These are phyloP conservation scores for Chaitophorus viminalis DNA, from an alignment of 2,888 invertebrate genomes.

Conservation along the genomic window DNA sequence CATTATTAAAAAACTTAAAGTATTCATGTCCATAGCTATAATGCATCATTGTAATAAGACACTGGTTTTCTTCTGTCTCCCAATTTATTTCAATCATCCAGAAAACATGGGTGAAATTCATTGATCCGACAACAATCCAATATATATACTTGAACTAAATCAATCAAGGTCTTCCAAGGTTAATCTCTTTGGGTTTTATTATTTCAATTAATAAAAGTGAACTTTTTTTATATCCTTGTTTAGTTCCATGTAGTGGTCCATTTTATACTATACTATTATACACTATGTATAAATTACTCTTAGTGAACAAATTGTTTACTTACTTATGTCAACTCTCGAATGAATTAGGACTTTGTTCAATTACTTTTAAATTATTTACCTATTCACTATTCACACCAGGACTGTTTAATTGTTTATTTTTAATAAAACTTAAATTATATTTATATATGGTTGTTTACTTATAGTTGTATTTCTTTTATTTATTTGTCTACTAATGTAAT, in stretches of 20 bases:
- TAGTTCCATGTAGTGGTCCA: neutral
- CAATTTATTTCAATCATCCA: constrained; percentile 9
- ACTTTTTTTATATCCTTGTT: neutral
- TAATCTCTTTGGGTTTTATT: constrained; percentile 23
- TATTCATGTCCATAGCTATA: neutral
- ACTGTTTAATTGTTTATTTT: too few species aligned
- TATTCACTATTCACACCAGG: too few species aligned
- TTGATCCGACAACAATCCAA: neutral
- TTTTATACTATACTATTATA: too few species aligned
- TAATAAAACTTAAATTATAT: too few species aligned
- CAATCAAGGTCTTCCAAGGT: neutral
- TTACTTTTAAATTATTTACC: too few species aligned
- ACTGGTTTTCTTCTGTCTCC: constrained; percentile 5
- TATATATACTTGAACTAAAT: neutral
- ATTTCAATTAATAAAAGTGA: constrained; percentile 8
- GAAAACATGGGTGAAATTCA: neutral
- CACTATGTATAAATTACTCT: too few species aligned
- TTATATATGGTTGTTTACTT: too few species aligned
- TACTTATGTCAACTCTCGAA: too few species aligned
- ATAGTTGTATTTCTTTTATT: too few species aligned
- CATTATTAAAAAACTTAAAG: neutral
- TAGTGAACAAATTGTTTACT: too few species aligned
- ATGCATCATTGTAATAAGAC: constrained; percentile 9
- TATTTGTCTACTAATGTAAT: too few species aligned
- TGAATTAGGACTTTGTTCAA: too few species aligned